Evolutionary conservation across 2,888 invertebrate species (phyloP).

Genomic region (Drosophila suboccidentalis): DNA sequence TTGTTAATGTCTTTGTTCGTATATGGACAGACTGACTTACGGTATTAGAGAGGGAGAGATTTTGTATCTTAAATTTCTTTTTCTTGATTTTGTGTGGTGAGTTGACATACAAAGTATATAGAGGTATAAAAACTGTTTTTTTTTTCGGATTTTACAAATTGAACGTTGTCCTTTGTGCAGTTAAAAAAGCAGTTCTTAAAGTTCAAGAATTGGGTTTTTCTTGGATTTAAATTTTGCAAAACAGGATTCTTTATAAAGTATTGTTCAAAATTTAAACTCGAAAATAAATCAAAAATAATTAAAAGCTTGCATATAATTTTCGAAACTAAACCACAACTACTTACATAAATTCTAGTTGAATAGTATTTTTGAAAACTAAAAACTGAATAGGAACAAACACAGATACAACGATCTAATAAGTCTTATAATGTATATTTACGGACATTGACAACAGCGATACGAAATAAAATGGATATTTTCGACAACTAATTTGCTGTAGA

Average conservation of each 20-base stretch:
- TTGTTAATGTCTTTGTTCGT: conserved; percentile 21
- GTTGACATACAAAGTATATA: conserved; percentile 64
- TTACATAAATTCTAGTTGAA: conserved; percentile 17
- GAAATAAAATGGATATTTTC: conserved; percentile 57
- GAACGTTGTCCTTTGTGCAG: conserved; percentile 39
- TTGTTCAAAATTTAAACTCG: conserved; percentile 2
- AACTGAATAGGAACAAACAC: conserved; percentile 44
- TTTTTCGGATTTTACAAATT: conserved; percentile 9
- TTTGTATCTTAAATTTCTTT: conserved; percentile 21
- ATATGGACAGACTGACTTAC: conserved; percentile 47
- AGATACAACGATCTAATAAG: conserved; percentile 38
- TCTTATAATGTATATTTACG: conserved; percentile 24
- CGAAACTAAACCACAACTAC: conserved; percentile 35
- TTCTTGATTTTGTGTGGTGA: conserved; percentile 85
- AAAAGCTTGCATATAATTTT: conserved; percentile 23
- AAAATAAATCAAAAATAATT: conserved; percentile 4
- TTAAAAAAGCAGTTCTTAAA: conserved; percentile 58
- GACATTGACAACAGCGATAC: conserved; percentile 67
- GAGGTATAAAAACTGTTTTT: conserved; percentile 6
- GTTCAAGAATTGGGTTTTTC: not conserved
- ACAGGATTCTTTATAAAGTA: not conserved
- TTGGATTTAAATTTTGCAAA: not conserved
- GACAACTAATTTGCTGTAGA: conserved; percentile 63
- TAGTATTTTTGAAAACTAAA: not conserved
- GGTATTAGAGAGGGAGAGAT: conserved; percentile 12